phyloP scores from a whole-genome alignment of 2,113 vertebrate genomes.

The Erinaceus europaeus region DNA sequence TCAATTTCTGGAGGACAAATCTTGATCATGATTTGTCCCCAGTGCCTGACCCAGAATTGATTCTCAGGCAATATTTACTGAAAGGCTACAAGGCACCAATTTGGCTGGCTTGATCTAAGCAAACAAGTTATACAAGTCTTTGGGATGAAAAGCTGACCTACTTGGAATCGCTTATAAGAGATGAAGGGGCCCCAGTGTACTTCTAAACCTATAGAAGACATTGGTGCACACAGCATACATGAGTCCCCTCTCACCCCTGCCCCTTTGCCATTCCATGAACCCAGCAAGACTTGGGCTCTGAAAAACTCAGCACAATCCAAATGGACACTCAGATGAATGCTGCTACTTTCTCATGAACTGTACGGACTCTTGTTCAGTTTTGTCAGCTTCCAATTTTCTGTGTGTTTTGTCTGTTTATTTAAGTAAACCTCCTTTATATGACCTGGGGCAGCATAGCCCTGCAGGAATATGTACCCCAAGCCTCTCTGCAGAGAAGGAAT shows the following conservation, averaged over 20 bases:
- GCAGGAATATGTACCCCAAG: not conserved
- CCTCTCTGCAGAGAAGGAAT: not conserved
- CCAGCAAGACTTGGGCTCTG: not conserved
- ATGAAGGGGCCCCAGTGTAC: not conserved
- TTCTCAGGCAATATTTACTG: constrained; percentile 7
- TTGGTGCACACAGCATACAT: not conserved
- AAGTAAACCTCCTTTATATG: not conserved
- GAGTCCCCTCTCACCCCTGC: not conserved
- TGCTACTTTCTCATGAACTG: not conserved
- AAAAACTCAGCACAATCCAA: not conserved
- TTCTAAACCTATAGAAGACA: not conserved
- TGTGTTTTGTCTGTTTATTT: not conserved
- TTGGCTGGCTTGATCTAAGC: not conserved
- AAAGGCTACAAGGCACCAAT: not conserved
- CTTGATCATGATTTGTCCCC: not conserved
- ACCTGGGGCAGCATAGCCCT: not conserved
- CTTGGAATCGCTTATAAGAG: not conserved
- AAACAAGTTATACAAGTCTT: constrained; percentile 10
- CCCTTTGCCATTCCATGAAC: not conserved
- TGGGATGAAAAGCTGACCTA: not conserved
- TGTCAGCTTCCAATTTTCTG: not conserved
- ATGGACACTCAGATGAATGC: not conserved
- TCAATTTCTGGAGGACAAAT: not conserved
- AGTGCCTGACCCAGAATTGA: not conserved
- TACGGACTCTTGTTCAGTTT: not conserved